Base-by-base conservation (phyloP, 1,140 invertebrate genomes). In the Eueides isabella region DNA sequence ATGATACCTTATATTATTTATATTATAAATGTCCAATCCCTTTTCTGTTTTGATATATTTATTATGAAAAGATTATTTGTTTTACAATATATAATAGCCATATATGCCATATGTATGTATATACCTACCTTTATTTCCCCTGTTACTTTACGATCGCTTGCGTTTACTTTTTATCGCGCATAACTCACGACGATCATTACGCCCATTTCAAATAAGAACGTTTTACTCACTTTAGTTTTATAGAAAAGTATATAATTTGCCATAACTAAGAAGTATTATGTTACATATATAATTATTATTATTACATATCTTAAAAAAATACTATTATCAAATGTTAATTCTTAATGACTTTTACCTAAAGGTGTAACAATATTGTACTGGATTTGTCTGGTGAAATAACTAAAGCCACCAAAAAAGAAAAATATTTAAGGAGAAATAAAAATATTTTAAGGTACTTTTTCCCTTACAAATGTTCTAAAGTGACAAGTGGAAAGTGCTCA, bases 131-230 rank as follows among this genome's bases (percentile, higher is more conserved):
- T 61, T 61, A 68, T 35, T 61, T 61, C 55, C 41, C 66, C 48
- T 61, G 55, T 23, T 55, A 26, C 30, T 61, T 69, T 61, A 69
- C 67, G 67, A 69, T 55, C 48, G 48, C 9, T 30, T 55, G 72
- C 77, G 72, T 80, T 80, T 78, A 80, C 62, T 80, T 85, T 82
- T 83, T 85, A 85, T 83, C 61, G 76, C 71, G 71, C 70, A 75
- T 85, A 79, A 80, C 71, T 79, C 75, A 65, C 67, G 61, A 71
- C 69, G 67, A 76, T 67, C 74, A 67, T 55, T 55, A n/a, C 48
- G 48, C 23, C n/a, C 48, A 55, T 77, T 71, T 64, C 38, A 71
- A 74, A 61, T 74, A 76, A 79, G 64, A 70, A 72, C 71, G 61
- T 5, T 48, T 64, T 61, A 64, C 69, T 65, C 63, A 44, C 63